phyloP scores from a whole-genome alignment of 1,140 invertebrate species.

The Tribolium madens region DNA sequence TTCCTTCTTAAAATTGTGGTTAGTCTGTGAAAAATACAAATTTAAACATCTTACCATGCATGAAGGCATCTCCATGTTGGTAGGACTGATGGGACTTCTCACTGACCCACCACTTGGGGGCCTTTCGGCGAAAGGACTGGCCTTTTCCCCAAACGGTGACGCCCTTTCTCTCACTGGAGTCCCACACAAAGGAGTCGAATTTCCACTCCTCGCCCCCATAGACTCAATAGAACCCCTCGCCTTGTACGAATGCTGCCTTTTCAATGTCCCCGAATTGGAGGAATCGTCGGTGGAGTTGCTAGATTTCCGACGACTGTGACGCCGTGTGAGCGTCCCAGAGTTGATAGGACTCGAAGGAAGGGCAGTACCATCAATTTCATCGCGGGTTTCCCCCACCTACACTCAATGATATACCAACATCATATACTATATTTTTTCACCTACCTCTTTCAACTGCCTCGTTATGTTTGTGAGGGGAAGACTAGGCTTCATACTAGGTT shows the following conservation, averaged over 20 bases:
- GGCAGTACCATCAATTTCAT: slow-evolving; percentile 61
- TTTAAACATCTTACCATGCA: slow-evolving; percentile 65
- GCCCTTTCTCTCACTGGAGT: slow-evolving; percentile 68
- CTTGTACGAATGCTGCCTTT: slow-evolving; percentile 68
- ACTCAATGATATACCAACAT: too few relatives aligned
- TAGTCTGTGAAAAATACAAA: neutral
- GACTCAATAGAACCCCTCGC: slow-evolving; percentile 63
- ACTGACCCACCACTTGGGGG: slow-evolving; percentile 65
- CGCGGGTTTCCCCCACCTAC: slow-evolving; percentile 76
- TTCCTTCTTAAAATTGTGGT: neutral
- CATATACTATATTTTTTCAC: too few relatives aligned
- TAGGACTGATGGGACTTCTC: slow-evolving; percentile 65
- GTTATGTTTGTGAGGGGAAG: slow-evolving; percentile 92
- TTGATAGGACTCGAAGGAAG: slow-evolving; percentile 59
- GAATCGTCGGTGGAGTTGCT: slow-evolving; percentile 66
- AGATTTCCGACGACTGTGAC: slow-evolving; percentile 69
- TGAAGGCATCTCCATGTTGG: slow-evolving; percentile 57
- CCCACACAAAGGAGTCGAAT: slow-evolving; percentile 68
- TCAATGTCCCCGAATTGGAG: slow-evolving; percentile 70
- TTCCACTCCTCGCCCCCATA: slow-evolving; percentile 64
- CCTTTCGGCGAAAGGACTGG: slow-evolving; percentile 64
- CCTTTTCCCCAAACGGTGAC: slow-evolving; percentile 65
- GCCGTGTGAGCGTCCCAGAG: slow-evolving; percentile 68
- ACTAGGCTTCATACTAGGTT: slow-evolving; percentile 90
- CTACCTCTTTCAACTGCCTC: slow-evolving; percentile 86